Base-by-base conservation (phyloP, 2,797 vertebrate species). In the Lutjanus argentimaculatus region DNA sequence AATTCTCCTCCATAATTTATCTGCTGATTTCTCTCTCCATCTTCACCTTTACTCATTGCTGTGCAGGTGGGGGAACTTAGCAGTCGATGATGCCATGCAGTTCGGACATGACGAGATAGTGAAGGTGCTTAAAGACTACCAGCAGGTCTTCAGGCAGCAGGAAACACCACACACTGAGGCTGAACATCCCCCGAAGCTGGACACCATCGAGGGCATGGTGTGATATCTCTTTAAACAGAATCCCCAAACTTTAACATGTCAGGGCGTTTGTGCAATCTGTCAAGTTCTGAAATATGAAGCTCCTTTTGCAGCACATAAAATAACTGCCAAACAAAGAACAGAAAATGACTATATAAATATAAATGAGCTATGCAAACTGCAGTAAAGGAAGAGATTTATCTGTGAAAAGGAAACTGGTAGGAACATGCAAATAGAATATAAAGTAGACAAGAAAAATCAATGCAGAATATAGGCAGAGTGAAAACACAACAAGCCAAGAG, bases 31-130 rank as follows among this genome's bases (percentile, higher is more conserved):
- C 6, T 52, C 21, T 71, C 10, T 6, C 0, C n/a, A 2, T 57
- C 12, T 0, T 36, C 51, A 21, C 16, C 2, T 43, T 52, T 0
- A 5, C 16, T 62, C 53, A 22, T 65, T 36, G 46, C 42, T 73
- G 48, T 67, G 67, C 80, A 97, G 97, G 88, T 97, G 97, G 97
- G 96, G 96, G n/a, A 97, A 97, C 89, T 92, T 94, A 36, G 95
- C 97, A 1, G 85, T 96, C 30, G 95, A 97, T 22, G 97, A 97
- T 19, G 97, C 97, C 11, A 69, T 95, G 77, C 96, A 96, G 86
- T 97, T 97, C 75, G 93, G 95, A 58, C 95, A 95, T n/a, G 79
- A 94, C 0, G 91, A 94, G 22, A 92, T 97, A 46, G 95, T 94
- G 62, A 95, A 94, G 65, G 45, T 97, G 57, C 91, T 98, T 64